Percentiles rank a stretch among this genome's conserved stretches.
phyloP scores from a whole-genome alignment of 1,140 invertebrate genomes.

The Paraescarpia echinospica region DNA sequence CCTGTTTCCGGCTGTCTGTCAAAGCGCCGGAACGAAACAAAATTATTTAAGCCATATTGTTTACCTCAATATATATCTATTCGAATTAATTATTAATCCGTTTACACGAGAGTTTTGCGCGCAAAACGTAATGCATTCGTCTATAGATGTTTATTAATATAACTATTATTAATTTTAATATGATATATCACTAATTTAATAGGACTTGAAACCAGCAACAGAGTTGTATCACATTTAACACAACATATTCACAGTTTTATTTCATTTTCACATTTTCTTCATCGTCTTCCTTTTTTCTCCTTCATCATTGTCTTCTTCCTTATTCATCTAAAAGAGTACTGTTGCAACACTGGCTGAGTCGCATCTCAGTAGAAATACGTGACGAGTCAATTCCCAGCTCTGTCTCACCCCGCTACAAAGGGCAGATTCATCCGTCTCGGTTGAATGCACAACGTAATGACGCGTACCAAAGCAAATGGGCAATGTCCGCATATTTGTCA shows the following conservation, averaged over 20 bases:
- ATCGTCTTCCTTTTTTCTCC: neutral
- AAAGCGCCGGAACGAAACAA: too few relatives aligned
- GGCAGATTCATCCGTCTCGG: neutral
- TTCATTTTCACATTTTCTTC: neutral
- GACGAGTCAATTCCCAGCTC: too few relatives aligned
- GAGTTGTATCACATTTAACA: neutral
- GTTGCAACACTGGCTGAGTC: neutral
- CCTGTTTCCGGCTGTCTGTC: too few relatives aligned
- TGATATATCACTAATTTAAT: neutral
- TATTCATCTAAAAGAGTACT: neutral
- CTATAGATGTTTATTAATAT: too few relatives aligned
- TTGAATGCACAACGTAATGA: neutral
- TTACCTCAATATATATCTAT: too few relatives aligned
- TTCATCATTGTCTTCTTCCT: neutral
- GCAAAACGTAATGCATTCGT: too few relatives aligned
- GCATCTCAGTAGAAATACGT: neutral
- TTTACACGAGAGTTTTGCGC: too few relatives aligned
- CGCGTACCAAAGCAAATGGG: neutral
- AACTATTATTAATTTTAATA: too few relatives aligned
- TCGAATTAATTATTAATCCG: too few relatives aligned
- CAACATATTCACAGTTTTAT: neutral
- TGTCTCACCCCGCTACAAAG: neutral
- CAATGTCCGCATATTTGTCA: neutral
- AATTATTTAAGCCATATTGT: too few relatives aligned
- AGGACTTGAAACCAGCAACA: neutral